These are phyloP conservation scores for Theocolax elegans DNA, from an alignment of 1,140 invertebrate genomes.

Conservation along the genomic window DNA sequence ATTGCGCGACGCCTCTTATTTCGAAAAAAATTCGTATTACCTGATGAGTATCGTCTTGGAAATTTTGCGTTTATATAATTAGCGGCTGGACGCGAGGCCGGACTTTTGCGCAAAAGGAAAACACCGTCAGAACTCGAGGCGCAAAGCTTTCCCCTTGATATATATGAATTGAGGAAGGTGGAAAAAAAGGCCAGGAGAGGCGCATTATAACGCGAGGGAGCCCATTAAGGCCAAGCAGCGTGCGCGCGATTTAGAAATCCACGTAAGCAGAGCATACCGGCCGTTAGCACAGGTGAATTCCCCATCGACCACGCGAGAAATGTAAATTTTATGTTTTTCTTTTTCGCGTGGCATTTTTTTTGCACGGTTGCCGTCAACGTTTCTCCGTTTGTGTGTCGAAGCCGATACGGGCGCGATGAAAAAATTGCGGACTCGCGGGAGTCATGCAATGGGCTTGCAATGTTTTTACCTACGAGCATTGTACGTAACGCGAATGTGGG, in stretches of 20 bases:
- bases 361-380: not conserved
- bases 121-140: not conserved
- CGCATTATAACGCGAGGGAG: constrained; percentile 26
- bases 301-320: constrained; percentile 10
- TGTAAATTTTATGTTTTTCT: constrained; percentile 7
- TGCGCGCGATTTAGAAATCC: constrained; percentile 56
- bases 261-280: constrained; percentile 55
- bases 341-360: not conserved
- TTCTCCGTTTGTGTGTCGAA: constrained; percentile 6
- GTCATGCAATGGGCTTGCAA: constrained; percentile 14
- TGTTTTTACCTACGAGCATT: not conserved
- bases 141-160: constrained; percentile 11
- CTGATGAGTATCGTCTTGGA: no score
- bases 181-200: not conserved
- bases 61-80: not conserved
- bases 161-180: not conserved
- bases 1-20: no score
- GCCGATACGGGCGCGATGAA: constrained; percentile 2
- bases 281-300: constrained; percentile 39
- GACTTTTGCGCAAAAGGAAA: constrained; percentile 45
- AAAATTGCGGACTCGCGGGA: constrained; percentile 6
- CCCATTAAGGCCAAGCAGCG: constrained; percentile 49
- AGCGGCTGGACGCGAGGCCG: not conserved
- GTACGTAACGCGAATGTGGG: not conserved
- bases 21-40: no score